phyloP scores from a whole-genome alignment of 2,797 vertebrate genomes.

The Pelodytes ibericus region DNA sequence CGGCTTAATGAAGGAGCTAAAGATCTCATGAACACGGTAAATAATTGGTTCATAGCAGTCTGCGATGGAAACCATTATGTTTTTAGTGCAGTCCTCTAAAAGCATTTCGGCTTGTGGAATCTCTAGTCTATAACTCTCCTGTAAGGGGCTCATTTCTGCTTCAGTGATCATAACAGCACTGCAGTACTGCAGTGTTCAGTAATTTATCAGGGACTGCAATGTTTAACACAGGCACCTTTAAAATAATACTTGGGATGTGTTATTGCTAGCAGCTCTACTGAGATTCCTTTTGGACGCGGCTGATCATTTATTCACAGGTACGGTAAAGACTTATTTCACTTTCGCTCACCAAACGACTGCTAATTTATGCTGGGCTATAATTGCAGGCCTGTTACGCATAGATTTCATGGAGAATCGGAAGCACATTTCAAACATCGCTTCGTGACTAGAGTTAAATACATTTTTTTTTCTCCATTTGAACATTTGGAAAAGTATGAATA shows the following conservation, averaged over 20 bases:
- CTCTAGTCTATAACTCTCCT: conserved; percentile 38
- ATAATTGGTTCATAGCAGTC: conserved; percentile 14
- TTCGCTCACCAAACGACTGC: too few species aligned
- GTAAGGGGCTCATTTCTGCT: conserved; percentile 51
- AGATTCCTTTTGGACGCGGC: neutral
- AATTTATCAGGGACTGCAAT: conserved; percentile 37
- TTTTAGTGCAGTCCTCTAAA: conserved; percentile 30
- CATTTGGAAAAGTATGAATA: too few species aligned
- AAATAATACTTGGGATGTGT: conserved; percentile 15
- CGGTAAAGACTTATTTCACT: too few species aligned
- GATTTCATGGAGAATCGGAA: too few species aligned
- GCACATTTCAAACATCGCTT: too few species aligned
- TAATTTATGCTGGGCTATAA: too few species aligned
- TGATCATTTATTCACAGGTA: neutral
- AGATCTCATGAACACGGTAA: neutral
- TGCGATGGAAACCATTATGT: conserved; percentile 30
- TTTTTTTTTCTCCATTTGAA: too few species aligned
- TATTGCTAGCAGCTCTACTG: neutral
- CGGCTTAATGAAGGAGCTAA: conserved; percentile 29
- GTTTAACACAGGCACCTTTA: neutral
- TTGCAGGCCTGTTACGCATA: too few species aligned
- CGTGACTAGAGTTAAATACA: too few species aligned
- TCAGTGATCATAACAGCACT: conserved; percentile 44
- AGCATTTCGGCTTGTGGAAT: conserved; percentile 21
- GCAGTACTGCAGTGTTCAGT: conserved; percentile 39